Percentiles rank a stretch among this genome's conserved stretches.
Conservation (phyloP, 2,113 vertebrate species). For the Ifrita kowaldi region DNA sequence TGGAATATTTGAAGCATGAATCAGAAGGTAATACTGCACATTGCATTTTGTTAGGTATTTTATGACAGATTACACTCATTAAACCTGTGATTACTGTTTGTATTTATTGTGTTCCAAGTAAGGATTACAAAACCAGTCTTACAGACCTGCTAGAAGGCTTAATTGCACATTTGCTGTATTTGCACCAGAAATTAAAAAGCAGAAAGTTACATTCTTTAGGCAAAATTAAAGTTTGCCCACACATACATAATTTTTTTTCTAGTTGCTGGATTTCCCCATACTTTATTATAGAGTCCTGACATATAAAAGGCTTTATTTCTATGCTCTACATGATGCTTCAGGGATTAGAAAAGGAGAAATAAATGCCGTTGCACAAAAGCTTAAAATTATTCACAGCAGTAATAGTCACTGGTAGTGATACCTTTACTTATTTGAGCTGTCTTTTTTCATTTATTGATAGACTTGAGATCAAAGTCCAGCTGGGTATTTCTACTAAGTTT, state of each 20-base stretch:
- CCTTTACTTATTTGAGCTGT: background rate
- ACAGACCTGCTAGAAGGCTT: background rate
- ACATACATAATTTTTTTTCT: background rate
- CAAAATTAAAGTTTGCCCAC: constrained; percentile 19
- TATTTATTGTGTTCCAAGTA: constrained; percentile 27
- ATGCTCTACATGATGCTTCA: background rate
- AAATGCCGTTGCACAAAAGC: background rate
- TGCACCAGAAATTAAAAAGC: constrained; percentile 24
- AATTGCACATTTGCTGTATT: constrained; percentile 18
- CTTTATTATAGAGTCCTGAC: background rate
- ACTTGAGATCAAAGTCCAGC: background rate
- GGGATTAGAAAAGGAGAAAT: background rate
- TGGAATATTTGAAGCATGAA: constrained; percentile 8
- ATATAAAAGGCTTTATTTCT: background rate
- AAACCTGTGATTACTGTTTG: constrained; percentile 55
- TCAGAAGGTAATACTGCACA: background rate
- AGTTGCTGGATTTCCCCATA: background rate
- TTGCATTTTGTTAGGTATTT: background rate
- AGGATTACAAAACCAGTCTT: constrained; percentile 38
- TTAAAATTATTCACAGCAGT: background rate
- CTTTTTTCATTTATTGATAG: background rate
- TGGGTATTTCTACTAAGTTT: background rate
- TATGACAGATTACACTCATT: constrained; percentile 44
- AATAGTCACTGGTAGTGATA: background rate
- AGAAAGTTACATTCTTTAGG: background rate